Evolutionary conservation across 2,888 invertebrate genomes (phyloP), one percentile per base, ranked within the genome.

Genomic region (Melanargia galathea): DNA sequence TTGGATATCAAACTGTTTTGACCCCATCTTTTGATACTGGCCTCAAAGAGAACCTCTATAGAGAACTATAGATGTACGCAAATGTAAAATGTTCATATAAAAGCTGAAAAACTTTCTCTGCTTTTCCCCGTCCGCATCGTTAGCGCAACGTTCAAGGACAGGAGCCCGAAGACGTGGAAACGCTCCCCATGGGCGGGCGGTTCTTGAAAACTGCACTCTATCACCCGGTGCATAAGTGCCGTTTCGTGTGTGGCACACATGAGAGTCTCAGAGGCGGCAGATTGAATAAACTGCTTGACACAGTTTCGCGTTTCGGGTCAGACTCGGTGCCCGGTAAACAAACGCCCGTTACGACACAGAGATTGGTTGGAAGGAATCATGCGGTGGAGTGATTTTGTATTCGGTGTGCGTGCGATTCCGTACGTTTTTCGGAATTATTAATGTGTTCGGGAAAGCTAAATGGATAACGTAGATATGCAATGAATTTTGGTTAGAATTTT

Each of bases 241-340:
- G 68, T 82, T 80, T 84, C 67, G 78, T 72, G 65, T 76, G 81
- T 57, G 64, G 63, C 60, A 33, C 59, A 48, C 67, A 66, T 71
- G 70, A 75, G 76, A 79, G 80, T 78, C 79, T 82, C 83, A 83
- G 82, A 77, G 78, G 77, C 79, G 77, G 78, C 85, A 90, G 89
- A 91, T 91, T 91, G 90, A 91, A 91, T 91, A 91, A 91, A 91
- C 91, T 86, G 86, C 91, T 91, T 91, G 91, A 91, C 91, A 91
- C 88, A 91, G 87, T 89, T 91, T 90, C 88, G 79, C 81, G 83
- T 87, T 90, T 90, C 86, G 88, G 91, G 90, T 90, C 90, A 58
- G 58, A 48, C 58, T 58, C 10, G 35, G 83, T 83, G 86, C 84
- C 86, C 82, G 81, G 82, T 75, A 73, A 75, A 77, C 78, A 77